Evolutionary conservation across 1,140 invertebrate species (phyloP).

Genomic region (Dendrolimus punctatus): DNA sequence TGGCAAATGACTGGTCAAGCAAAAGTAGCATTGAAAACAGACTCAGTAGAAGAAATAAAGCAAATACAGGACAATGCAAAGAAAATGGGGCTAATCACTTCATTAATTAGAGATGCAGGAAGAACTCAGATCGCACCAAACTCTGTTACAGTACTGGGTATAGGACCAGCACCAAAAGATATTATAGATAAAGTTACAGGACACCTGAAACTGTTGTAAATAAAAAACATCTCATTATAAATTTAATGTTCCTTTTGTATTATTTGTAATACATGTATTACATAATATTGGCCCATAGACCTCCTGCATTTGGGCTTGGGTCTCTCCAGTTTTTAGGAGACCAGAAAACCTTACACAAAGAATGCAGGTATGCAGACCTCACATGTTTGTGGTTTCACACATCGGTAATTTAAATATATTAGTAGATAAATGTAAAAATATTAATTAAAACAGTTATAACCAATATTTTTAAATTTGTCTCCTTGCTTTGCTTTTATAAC

Average conservation of each 20-base stretch:
- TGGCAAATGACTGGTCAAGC: slow-evolving; percentile 88
- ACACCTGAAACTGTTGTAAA: slow-evolving; percentile 86
- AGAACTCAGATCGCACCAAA: slow-evolving; percentile 91
- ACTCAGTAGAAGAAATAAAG: slow-evolving; percentile 78
- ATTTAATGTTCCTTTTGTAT: background rate
- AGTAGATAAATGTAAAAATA: too few relatives aligned
- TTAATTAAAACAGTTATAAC: too few relatives aligned
- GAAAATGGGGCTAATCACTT: slow-evolving; percentile 78
- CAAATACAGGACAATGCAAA: slow-evolving; percentile 79
- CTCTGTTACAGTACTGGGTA: slow-evolving; percentile 88
- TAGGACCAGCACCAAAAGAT: slow-evolving; percentile 87
- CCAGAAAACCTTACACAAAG: too few relatives aligned
- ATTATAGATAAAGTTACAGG: slow-evolving; percentile 89
- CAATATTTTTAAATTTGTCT: too few relatives aligned
- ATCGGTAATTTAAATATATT: too few relatives aligned
- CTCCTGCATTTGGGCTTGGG: too few relatives aligned
- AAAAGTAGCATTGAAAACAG: slow-evolving; percentile 87
- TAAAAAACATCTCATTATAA: background rate
- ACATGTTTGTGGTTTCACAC: too few relatives aligned
- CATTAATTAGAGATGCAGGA: slow-evolving; percentile 89
- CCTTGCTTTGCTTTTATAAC: too few relatives aligned
- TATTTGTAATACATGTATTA: too few relatives aligned
- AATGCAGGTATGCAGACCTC: too few relatives aligned
- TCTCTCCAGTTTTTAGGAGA: too few relatives aligned
- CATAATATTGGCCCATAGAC: too few relatives aligned